Percentiles rank a stretch among this genome's conserved stretches.
phyloP scores from a whole-genome alignment of 2,113 vertebrate species.

The Centropristis striata region DNA sequence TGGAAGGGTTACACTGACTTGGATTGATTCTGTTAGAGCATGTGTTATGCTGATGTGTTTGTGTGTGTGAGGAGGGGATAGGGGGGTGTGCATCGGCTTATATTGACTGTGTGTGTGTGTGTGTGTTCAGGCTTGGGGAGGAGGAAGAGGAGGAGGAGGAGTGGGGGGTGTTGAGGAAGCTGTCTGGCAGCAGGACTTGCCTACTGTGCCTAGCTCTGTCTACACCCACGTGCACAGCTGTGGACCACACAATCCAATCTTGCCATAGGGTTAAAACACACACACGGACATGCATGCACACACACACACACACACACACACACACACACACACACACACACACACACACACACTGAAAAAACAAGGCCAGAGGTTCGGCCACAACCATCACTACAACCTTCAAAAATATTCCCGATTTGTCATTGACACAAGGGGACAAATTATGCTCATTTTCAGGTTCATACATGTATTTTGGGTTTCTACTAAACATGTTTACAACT shows the following conservation, averaged over 20 bases:
- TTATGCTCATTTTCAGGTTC: too few species aligned
- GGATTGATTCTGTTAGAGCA: slow-evolving; percentile 40
- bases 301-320: slow-evolving; percentile 31
- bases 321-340: slow-evolving; percentile 23
- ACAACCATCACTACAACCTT: slow-evolving; percentile 20
- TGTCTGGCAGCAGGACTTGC: slow-evolving; percentile 77
- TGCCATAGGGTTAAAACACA: slow-evolving; percentile 67
- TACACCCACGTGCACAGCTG: slow-evolving; percentile 80
- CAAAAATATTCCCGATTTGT: too few species aligned
- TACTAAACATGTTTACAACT: too few species aligned
- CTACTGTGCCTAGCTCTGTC: slow-evolving; percentile 64
- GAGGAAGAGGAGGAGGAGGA: background rate
- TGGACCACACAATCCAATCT: slow-evolving; percentile 71
- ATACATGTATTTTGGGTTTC: too few species aligned
- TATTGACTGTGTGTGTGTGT: slow-evolving; percentile 21
- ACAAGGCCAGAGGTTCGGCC: slow-evolving; percentile 28
- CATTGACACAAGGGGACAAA: too few species aligned
- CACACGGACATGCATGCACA: background rate
- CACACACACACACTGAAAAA: slow-evolving; percentile 7
- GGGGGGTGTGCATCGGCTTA: slow-evolving; percentile 32
- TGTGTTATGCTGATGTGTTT: slow-evolving; percentile 35
- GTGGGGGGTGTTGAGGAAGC: slow-evolving; percentile 62
- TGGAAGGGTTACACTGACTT: slow-evolving; percentile 45
- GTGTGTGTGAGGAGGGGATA: background rate
- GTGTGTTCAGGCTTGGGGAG: slow-evolving; percentile 29